Evolutionary conservation across 2,113 vertebrate genomes (phyloP).

Genomic region (Periophthalmus modestus): DNA sequence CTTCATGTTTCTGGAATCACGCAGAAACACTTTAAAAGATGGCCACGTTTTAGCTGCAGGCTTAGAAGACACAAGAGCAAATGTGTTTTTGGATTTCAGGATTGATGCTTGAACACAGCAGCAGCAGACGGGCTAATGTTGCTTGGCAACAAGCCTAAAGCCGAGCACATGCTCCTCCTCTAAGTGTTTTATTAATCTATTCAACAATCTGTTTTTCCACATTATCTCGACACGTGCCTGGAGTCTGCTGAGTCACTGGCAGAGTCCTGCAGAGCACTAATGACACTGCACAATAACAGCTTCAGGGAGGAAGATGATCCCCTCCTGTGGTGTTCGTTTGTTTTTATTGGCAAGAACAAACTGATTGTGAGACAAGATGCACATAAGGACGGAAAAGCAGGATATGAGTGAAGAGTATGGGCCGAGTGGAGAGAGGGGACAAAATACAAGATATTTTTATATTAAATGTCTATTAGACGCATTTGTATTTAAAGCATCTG

Average conservation of each 20-base stretch:
- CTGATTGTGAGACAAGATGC: conserved; percentile 33
- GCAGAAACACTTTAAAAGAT: conserved; percentile 3
- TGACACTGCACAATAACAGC: conserved; percentile 25
- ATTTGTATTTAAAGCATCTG: not conserved
- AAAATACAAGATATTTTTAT: no score
- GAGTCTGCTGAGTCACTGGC: conserved; percentile 62
- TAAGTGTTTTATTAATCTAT: conserved; percentile 60
- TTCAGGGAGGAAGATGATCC: conserved; percentile 26
- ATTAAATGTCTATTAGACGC: no score
- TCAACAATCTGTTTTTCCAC: conserved; percentile 68
- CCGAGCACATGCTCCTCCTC: conserved; percentile 50
- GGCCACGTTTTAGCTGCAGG: not conserved
- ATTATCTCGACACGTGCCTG: conserved; percentile 51
- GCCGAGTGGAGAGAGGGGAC: not conserved
- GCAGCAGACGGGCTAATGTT: conserved; percentile 48
- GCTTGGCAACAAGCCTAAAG: conserved; percentile 65
- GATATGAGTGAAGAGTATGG: conserved; percentile 13
- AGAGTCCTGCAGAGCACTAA: conserved; percentile 29
- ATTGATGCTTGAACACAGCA: conserved; percentile 39
- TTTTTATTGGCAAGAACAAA: conserved; percentile 57
- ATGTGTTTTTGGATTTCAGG: conserved; percentile 46
- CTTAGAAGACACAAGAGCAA: conserved; percentile 19
- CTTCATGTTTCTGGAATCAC: not conserved
- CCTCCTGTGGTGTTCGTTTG: conserved; percentile 24
- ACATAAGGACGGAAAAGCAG: conserved; percentile 26